Evolutionary conservation across 2,888 invertebrate species (phyloP).

Genomic region (Scaptomyza cyrtandrae): DNA sequence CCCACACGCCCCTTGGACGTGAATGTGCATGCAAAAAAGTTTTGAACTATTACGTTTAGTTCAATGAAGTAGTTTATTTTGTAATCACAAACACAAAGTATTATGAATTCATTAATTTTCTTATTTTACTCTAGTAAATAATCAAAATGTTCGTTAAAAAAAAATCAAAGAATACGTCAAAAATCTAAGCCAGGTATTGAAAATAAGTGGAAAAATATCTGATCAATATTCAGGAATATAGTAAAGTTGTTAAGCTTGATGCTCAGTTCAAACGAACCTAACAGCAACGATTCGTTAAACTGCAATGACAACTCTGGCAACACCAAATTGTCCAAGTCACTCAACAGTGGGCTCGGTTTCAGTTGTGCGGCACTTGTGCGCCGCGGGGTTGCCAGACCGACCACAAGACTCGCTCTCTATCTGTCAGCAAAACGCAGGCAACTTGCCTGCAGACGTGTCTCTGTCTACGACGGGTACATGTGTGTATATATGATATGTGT

Average conservation of each 20-base stretch:
- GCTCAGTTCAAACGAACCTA: background rate
- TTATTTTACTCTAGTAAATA: no score
- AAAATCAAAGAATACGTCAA: no score
- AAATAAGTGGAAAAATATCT: no score
- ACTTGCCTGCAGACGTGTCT: background rate
- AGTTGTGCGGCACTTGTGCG: conserved; percentile 10
- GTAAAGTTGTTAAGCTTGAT: no score
- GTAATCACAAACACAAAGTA: background rate
- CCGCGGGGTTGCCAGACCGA: conserved; percentile 15
- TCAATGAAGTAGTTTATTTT: background rate
- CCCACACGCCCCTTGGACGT: background rate
- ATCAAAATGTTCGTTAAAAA: no score
- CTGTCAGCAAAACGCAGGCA: conserved; percentile 10
- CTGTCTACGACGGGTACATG: conserved; percentile 3
- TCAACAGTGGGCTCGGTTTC: conserved; percentile 13
- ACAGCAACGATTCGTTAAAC: background rate
- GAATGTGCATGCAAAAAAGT: background rate
- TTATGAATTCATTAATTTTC: background rate
- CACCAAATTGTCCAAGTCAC: conserved; percentile 5
- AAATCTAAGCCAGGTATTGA: no score
- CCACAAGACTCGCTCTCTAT: conserved; percentile 14
- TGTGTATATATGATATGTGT: conserved; percentile 6
- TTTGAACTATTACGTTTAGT: background rate
- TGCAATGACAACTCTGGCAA: background rate
- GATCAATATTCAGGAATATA: no score